Evolutionary conservation across 1,140 invertebrate species (phyloP), one percentile per base, ranked within the genome.

Genomic region (Eubasilissa regina): DNA sequence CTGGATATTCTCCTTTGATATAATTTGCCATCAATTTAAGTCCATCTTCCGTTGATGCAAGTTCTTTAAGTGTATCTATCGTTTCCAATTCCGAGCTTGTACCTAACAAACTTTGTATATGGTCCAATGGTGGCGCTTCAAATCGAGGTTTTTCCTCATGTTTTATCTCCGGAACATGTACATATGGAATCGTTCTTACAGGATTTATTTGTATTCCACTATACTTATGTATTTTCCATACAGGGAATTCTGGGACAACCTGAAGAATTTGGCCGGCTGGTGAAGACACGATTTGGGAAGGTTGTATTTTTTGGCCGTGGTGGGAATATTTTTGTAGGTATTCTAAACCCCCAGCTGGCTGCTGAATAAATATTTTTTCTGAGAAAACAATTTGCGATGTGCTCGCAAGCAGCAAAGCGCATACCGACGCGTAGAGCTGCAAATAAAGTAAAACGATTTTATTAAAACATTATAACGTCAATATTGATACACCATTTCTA

Each of bases 171-270:
- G 62, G 48, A 8, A 75, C 51, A 0, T 64, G 58, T 11, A 66
- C 17, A 51, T 62, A 75, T n/a, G 78, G 81, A 64, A 80, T 45
- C 0, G 70, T 58, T 44, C 64, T 44, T 15, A 83, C 70, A n/a
- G 79, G 81, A 66, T 80, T 80, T 9, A 83, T 44, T 60, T 80
- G 76, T 12, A 83, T 51, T 64, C 81, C 81, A 64, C 77, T 80
- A 25, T 83, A 83, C 66, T 83, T 83, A 43, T 83, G 81, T 17
- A 83, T 75, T 73, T 83, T 83, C 72, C 72, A 83, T 19, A 80
- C 56, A 13, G 78, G 81, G 55, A 72, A 83, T 48, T 70, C 19
- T 12, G 58, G 81, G 13, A 25, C n/a, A 25, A 55, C 15, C 12
- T 62, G 55, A 15, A 79, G 47, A 56, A 73, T 48, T 8, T 55